Conservation (phyloP, 2,113 vertebrate species). For the Pteropus alecto region DNA sequence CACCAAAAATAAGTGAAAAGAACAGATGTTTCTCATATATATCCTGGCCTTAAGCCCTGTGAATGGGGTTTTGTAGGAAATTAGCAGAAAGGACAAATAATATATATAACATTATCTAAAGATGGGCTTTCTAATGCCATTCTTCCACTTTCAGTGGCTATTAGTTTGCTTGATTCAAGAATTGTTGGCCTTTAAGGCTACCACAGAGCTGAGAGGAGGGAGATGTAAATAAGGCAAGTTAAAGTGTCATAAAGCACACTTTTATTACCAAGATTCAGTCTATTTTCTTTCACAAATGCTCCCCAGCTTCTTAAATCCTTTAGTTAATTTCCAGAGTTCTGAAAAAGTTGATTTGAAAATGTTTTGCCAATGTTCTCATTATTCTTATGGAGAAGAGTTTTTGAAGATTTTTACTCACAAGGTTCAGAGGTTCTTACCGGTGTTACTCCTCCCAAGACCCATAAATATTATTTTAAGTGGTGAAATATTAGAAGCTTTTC, state of each 20-base stretch:
- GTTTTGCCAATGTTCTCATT: background rate
- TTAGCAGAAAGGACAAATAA: background rate
- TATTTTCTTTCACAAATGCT: background rate
- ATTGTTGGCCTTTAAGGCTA: background rate
- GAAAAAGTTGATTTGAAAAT: background rate
- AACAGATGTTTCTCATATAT: background rate
- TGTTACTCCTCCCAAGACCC: background rate
- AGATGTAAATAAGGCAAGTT: background rate
- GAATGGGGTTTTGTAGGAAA: background rate
- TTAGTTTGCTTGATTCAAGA: background rate
- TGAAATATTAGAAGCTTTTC: background rate
- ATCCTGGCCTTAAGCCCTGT: background rate
- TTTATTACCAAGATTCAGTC: background rate
- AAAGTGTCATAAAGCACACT: background rate
- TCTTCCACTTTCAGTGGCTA: too few relatives aligned
- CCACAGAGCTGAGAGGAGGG: rapidly evolving
- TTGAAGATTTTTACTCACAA: background rate
- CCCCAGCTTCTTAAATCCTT: background rate
- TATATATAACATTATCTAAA: background rate
- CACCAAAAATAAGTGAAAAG: background rate
- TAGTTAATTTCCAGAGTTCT: background rate
- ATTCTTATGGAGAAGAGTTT: background rate
- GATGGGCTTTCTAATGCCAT: background rate
- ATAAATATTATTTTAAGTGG: background rate
- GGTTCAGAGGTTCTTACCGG: background rate